Evolutionary conservation across 2,113 vertebrate species (phyloP), one percentile per base, ranked within the genome.

Genomic region (Setophaga petechia): DNA sequence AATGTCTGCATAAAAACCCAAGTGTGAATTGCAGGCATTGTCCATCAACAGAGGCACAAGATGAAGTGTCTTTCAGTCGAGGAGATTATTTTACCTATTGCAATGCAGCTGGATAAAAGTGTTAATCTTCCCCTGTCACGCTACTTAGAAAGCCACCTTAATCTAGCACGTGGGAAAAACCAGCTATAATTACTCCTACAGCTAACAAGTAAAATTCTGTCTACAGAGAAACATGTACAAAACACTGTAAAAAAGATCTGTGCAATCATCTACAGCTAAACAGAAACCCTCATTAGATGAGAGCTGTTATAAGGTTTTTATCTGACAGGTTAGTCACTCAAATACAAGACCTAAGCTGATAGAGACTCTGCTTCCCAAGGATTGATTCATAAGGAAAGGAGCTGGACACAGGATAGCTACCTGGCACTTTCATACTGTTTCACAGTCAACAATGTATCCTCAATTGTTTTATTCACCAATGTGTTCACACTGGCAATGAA

Each of bases 381-480:
- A 79, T 79, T 33, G 74, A 73, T 65, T 71, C 47, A 28, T 54
- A 97, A 91, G 61, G 31, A 94, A 28, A 83, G 93, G 7, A 95
- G 46, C 62, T 37, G 47, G 54, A 91, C 33, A 65, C 33, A 84
- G 82, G 90, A 81, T 67, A 95, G 80, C 90, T 98, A 99, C 99
- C 99, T 99, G 96, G 99, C 98, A 90, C 97, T 97, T 98, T 99
- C 99, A 76, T 99, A 99, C 87, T 99, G 99, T 95, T 99, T 99
- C 97, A 99, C 99, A 95, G 99, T 99, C 91, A 99, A 82, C 97
- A 99, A 97, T 2, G 99, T 99, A 96, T 99, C 99, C 95, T 99
- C 99, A 63, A 99, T 99, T 72, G 99, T 99, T 98, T 99, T 99
- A 97, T 99, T 99, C 96, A 99, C 99, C 84, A 99, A 96, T 21